Evolutionary conservation across 2,888 invertebrate genomes (phyloP).

Genomic region (Scaptomyza parva): DNA sequence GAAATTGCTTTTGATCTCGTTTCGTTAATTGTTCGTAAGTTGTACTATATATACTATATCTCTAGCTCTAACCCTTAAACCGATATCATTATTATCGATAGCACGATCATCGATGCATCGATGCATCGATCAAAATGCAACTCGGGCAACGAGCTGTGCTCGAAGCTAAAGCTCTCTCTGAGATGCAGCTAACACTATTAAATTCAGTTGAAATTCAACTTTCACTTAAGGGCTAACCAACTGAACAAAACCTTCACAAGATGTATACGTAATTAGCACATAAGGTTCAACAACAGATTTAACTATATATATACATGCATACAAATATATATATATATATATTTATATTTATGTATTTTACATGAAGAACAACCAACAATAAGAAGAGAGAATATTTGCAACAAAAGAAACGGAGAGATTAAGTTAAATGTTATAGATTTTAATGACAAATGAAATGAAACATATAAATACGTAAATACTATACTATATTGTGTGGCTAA

Average conservation of each 20-base stretch:
- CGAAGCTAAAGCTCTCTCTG: conserved; percentile 22
- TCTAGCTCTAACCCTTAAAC: conserved; percentile 28
- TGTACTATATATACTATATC: conserved; percentile 23
- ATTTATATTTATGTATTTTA: conserved; percentile 73
- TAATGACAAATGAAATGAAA: conserved; percentile 50
- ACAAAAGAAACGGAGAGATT: conserved; percentile 46
- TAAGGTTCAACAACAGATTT: conserved; percentile 74
- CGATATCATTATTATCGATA: conserved; percentile 32
- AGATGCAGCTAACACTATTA: conserved; percentile 20
- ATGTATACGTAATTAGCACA: conserved; percentile 85
- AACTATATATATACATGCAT: conserved; percentile 55
- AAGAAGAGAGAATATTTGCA: conserved; percentile 55
- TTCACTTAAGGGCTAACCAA: conserved; percentile 49
- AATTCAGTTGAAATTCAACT: conserved; percentile 61
- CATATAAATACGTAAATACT: conserved; percentile 44
- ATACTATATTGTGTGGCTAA: conserved; percentile 35
- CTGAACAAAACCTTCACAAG: conserved; percentile 82
- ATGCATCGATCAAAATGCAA: no score
- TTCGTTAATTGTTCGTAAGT: conserved; percentile 71
- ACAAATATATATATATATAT: conserved; percentile 47
- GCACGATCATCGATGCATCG: no score
- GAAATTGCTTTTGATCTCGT: conserved; percentile 73
- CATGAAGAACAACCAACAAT: conserved; percentile 66
- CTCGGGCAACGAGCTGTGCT: conserved; percentile 68
- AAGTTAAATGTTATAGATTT: conserved; percentile 81